Conservation (phyloP, 2,888 invertebrate genomes). For the Dynastes grantii region DNA sequence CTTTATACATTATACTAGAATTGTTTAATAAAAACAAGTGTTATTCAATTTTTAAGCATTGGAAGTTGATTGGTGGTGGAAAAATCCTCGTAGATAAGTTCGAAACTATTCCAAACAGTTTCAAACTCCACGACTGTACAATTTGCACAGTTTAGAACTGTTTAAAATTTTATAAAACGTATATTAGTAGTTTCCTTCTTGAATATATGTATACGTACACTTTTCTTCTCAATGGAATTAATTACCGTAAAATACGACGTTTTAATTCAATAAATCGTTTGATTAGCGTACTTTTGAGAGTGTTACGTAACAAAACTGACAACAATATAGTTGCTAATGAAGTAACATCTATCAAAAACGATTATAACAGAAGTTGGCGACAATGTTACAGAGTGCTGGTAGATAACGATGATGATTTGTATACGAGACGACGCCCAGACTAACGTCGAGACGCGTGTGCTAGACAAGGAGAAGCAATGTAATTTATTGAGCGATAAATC, state of each 20-base stretch:
- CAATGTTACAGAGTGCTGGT: conserved; percentile 62
- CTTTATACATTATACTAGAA: too few relatives aligned
- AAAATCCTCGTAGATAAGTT: too few relatives aligned
- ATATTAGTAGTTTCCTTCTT: too few relatives aligned
- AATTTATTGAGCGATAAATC: conserved; percentile 71
- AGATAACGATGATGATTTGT: conserved; percentile 67
- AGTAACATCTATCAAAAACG: conserved; percentile 63
- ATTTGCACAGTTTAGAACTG: too few relatives aligned
- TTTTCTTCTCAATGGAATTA: neutral
- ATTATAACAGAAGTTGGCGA: conserved; percentile 67
- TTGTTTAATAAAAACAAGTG: too few relatives aligned
- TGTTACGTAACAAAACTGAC: conserved; percentile 32
- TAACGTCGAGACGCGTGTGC: conserved; percentile 60
- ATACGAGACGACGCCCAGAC: conserved; percentile 59
- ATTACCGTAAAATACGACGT: conserved; percentile 13
- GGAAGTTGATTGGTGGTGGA: too few relatives aligned
- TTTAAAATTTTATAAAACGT: too few relatives aligned
- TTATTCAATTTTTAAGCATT: too few relatives aligned
- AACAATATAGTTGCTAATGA: conserved; percentile 39
- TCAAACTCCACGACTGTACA: too few relatives aligned
- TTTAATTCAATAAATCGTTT: conserved; percentile 8
- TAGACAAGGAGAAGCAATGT: conserved; percentile 66
- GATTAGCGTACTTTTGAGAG: neutral
- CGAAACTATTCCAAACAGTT: too few relatives aligned
- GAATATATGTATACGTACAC: too few relatives aligned